Conservation (phyloP, 2,797 vertebrate genomes). For the Sebastes melanostomus region DNA sequence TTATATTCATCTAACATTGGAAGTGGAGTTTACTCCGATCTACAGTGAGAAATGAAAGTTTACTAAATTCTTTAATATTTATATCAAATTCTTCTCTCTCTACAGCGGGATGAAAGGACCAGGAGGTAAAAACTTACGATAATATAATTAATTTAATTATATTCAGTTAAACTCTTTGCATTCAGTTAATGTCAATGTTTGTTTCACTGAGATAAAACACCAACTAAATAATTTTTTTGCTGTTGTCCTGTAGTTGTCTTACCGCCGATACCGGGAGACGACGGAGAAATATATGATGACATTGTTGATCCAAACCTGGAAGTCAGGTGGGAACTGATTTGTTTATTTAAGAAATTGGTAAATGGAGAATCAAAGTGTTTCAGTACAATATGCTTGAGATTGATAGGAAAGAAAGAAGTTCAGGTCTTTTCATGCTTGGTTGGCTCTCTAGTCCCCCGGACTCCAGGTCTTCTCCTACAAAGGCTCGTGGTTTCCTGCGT, state of each 20-base stretch:
- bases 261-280: slow-evolving; percentile 77
- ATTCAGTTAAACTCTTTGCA: not conserved
- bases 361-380: not conserved
- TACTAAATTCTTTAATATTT: not conserved
- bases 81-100: slow-evolving; percentile 34
- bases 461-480: slow-evolving; percentile 74
- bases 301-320: slow-evolving; percentile 80
- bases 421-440: slow-evolving; percentile 32
- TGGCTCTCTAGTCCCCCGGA: slow-evolving; percentile 76
- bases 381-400: not conserved
- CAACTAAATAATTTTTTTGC: not conserved
- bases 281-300: slow-evolving; percentile 91
- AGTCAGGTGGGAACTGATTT: slow-evolving; percentile 75
- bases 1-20: not conserved
- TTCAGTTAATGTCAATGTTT: not conserved
- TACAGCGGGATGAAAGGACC: slow-evolving; percentile 75
- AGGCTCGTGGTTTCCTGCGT: slow-evolving; percentile 87
- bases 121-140: slow-evolving; percentile 76
- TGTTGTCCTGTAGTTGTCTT: slow-evolving; percentile 76
- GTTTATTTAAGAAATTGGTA: not conserved
- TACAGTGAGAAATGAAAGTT: not conserved
- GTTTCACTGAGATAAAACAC: not conserved
- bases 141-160: not conserved
- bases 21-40: not conserved
- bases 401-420: slow-evolving; percentile 6